phyloP scores from a whole-genome alignment of 2,797 vertebrate genomes.

The Rachycentron canadum region DNA sequence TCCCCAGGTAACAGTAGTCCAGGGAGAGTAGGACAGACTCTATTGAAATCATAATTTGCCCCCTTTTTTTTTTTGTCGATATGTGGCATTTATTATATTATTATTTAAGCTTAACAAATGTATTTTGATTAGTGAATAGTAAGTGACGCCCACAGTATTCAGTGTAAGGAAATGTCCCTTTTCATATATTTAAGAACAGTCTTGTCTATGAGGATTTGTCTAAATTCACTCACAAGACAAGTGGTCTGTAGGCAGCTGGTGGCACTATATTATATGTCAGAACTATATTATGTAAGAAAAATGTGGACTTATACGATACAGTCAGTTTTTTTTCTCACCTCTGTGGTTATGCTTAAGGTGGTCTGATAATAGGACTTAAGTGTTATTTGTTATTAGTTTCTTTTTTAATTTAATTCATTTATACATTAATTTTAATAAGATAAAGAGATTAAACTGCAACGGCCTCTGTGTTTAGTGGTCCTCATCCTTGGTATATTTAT shows the following conservation, averaged over 20 bases:
- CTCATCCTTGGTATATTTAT: not conserved
- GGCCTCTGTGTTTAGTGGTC: too few species aligned
- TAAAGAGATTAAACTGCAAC: too few species aligned
- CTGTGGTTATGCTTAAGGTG: not conserved
- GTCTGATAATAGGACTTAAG: not conserved
- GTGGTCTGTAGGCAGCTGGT: too few species aligned
- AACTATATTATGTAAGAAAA: too few species aligned
- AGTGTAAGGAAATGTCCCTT: not conserved
- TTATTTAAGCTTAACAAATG: not conserved
- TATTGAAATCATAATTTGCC: not conserved
- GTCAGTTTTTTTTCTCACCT: too few species aligned
- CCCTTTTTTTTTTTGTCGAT: not conserved
- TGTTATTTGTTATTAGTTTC: too few species aligned
- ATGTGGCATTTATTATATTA: not conserved
- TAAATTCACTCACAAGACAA: not conserved
- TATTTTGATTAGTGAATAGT: not conserved
- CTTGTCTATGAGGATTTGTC: not conserved
- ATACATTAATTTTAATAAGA: too few species aligned
- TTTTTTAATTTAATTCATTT: too few species aligned
- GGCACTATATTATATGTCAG: too few species aligned
- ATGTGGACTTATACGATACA: too few species aligned
- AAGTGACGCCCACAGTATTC: not conserved
- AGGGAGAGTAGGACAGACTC: slow-evolving; percentile 3
- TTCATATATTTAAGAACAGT: not conserved
- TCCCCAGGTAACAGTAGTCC: not conserved